Conservation (phyloP, 2,888 invertebrate species). For the Herminia tarsipennalis region DNA sequence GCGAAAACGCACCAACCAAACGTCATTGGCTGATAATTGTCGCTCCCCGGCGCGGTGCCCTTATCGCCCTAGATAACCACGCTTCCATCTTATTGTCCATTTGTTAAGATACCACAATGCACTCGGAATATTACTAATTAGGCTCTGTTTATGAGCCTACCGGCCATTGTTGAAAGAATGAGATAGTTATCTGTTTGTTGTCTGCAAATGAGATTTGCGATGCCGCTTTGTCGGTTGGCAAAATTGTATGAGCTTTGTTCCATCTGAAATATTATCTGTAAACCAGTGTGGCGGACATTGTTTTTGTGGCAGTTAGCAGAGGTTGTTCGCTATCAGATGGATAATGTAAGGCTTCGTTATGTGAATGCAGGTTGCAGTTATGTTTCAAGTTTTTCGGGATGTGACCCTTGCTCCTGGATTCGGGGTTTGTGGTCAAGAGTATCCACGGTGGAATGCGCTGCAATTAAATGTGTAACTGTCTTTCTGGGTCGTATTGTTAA, state of each 20-base stretch:
- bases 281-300: slow-evolving; percentile 62
- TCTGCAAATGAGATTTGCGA: slow-evolving; percentile 84
- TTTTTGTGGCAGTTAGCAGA: slow-evolving; percentile 57
- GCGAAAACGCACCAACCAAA: slow-evolving; percentile 53
- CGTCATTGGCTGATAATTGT: slow-evolving; percentile 81
- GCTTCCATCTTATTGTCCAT: slow-evolving; percentile 81
- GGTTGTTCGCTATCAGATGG: slow-evolving; percentile 60
- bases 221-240: slow-evolving; percentile 79
- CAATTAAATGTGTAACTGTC: slow-evolving; percentile 18
- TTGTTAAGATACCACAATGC: slow-evolving; percentile 80
- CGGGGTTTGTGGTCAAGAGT: slow-evolving; percentile 17
- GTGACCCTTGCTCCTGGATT: slow-evolving; percentile 43
- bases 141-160: slow-evolving; percentile 81
- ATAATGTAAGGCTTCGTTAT: slow-evolving; percentile 43
- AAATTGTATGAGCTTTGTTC: slow-evolving; percentile 79
- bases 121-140: slow-evolving; percentile 85
- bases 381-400: slow-evolving; percentile 44
- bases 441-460: slow-evolving; percentile 12
- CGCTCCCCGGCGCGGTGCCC: slow-evolving; percentile 68
- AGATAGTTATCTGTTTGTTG: slow-evolving; percentile 82
- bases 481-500: slow-evolving; percentile 1
- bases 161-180: slow-evolving; percentile 83
- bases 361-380: slow-evolving; percentile 34
- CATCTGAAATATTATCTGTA: slow-evolving; percentile 70
- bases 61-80: slow-evolving; percentile 83